Evolutionary conservation across 23 tunicate species (phyloP), one percentile per base, ranked within the genome.

Genomic region (Aplidium turbinatum): DNA sequence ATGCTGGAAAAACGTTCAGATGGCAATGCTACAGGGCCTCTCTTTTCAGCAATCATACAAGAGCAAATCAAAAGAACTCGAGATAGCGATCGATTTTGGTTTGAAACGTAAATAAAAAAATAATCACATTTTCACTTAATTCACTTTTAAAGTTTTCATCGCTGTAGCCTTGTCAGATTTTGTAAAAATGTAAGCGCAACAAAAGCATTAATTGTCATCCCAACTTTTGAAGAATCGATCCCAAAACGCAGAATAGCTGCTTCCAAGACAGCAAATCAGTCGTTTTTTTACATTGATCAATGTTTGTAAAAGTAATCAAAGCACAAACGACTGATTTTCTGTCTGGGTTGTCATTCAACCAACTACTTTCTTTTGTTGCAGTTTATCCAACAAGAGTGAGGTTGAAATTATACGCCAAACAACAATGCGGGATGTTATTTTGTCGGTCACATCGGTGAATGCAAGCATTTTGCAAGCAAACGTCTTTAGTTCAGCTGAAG

Each of bases 81-180:
- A 47, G 81, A 79, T 46, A 84, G 91, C 70, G 97, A 91, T 60
- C 72, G 97, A 55, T 91, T 72, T 51, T 91, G 97, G 97, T 91
- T 91, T 38, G 97, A 91, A 68, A 91, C 84, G 57, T 7, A n/a
- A 0, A 70, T 79, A 65, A 82, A 73, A 21, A 61, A 80, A 91
- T 91, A 19, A 51, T 74, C 5, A 25, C 61, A 54, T n/a, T n/a
- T n/a, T n/a, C n/a, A n/a, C n/a, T n/a, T n/a, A n/a, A n/a, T n/a
- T n/a, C n/a, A n/a, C n/a, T n/a, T n/a, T n/a, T n/a, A n/a, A n/a
- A n/a, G n/a, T n/a, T n/a, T n/a, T n/a, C n/a, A n/a, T n/a, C n/a
- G n/a, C n/a, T n/a, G n/a, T n/a, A n/a, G n/a, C n/a, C n/a, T n/a
- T n/a, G n/a, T n/a, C n/a, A n/a, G n/a, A n/a, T n/a, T n/a, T n/a